Evolutionary conservation across 92 coral and sea anemone species (phyloP), one percentile per base, ranked within the genome.

Genomic region (Siderastrea siderea): DNA sequence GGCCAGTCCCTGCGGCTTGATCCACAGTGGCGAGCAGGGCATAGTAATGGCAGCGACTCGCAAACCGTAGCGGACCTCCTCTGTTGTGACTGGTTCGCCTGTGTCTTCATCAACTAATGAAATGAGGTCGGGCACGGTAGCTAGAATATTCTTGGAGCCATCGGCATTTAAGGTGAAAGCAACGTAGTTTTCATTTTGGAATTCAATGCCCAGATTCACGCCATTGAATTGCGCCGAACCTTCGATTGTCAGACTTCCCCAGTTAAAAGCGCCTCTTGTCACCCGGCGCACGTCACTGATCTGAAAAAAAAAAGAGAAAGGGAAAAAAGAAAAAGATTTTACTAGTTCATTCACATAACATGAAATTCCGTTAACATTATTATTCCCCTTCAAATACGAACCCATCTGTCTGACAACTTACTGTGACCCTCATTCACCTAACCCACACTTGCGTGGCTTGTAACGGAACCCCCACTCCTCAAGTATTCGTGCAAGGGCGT

Each of bases 121-220:
- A 63, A 97, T 97, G 71, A 97, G 93, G 65, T 97, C 99, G 4
- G 99, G 99, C 4, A 93, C 96, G 44, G 95, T 87, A 6, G 98
- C 96, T 47, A 89, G 67, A 26, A 92, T 61, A 74, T 82, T 76
- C 85, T 87, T 97, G 26, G 92, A 82, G 74, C 92, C 96, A 57
- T 95, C 91, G 14, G 78, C 54, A 3, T 86, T 93, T 3, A 80
- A 80, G 15, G 71, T 67, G 75, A 90, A 93, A 50, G 92, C 99
- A 14, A 95, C 77, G 87, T 91, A 85, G 80, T 97, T 97, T 80
- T 97, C 99, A 72, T 97, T 97, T 82, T 97, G 99, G 94, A 97
- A 94, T 63, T 92, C 93, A 26, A 97, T 81, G 60, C 55, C 66
- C 44, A 95, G 64, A 0, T 86, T 81, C 70, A 61, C 15, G 38